These are phyloP conservation scores for Nasonia vitripennis DNA, from an alignment of 1,140 invertebrate species.

Conservation along the genomic window DNA sequence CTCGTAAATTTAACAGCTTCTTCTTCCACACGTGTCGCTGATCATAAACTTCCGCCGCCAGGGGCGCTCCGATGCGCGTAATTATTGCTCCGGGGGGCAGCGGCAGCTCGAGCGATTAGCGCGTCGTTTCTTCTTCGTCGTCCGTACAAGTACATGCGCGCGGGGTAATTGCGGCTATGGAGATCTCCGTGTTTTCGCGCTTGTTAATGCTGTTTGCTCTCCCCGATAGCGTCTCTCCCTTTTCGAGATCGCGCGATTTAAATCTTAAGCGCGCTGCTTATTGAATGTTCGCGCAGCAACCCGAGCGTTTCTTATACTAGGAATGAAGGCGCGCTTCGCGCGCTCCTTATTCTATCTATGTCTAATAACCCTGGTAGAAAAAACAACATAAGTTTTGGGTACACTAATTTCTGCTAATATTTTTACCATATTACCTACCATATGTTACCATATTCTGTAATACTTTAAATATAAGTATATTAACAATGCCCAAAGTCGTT, in stretches of 20 bases:
- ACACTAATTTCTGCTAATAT: no score
- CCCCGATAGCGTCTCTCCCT: background rate
- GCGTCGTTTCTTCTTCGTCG: background rate
- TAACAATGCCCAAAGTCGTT: no score
- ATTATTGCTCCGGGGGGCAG: background rate
- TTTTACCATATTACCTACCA: no score
- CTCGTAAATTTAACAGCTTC: conserved; percentile 47
- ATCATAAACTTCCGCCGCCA: background rate
- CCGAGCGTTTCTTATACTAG: no score
- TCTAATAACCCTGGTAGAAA: no score
- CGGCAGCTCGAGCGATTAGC: background rate
- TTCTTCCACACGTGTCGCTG: conserved; percentile 34
- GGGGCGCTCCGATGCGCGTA: background rate
- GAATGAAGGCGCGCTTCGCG: no score
- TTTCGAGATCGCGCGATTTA: background rate
- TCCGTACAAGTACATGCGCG: background rate
- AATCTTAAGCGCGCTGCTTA: background rate
- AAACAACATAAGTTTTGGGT: no score
- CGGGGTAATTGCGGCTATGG: background rate
- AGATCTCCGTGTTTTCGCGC: background rate
- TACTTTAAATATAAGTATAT: no score
- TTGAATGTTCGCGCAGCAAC: background rate
- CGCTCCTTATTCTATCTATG: no score
- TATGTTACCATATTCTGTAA: no score
- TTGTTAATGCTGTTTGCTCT: background rate